Base-by-base conservation (phyloP, 2,113 vertebrate genomes). In the Rhodinocichla rosea region DNA sequence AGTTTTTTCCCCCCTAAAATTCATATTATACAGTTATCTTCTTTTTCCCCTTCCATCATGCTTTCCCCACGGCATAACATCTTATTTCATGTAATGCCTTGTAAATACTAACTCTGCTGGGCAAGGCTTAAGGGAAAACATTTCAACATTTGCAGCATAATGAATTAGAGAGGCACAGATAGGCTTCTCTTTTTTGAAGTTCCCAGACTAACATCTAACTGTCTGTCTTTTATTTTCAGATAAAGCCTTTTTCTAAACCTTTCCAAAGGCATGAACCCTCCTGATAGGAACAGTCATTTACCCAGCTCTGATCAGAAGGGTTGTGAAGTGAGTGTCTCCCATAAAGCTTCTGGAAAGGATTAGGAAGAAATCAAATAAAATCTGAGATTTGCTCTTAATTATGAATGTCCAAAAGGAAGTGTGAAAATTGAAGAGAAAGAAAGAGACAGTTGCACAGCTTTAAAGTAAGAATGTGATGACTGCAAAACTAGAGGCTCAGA, bases 381-480 rank as follows among this genome's bases (percentile, higher is more conserved):
- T 57, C 67, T 90, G 75, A 95, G 85, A 74, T 90, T 94, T 77
- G 5, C 60, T 86, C n/a, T 90, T 96, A 92, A 95, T 94, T 94
- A 92, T 49, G 71, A 77, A 71, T 83, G 52, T 86, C 85, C 73
- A 49, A 90, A 94, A 95, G 24, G 23, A 89, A 81, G 44, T n/a
- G 52, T 83, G 68, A 52, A 94, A 96, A 83, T 21, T 68, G 92
- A 88, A 74, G 35, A 65, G 37, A 92, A 90, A 71, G 47, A 49
- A 85, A 55, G 42, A 84, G 30, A 80, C 15, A 62, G 39, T 47
- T 92, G n/a, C 39, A 39, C 23, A 80, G 33, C 20, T 89, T 77
- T 91, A 77, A 70, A 95, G 86, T 37, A 60, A 6, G 49, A 35
- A 37, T 87, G 13, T 62, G 83, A 55, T 39, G 57, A 65, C 63